These are phyloP conservation scores for Chouioia cunea DNA, from an alignment of 2,888 invertebrate genomes.

Conservation along the genomic window DNA sequence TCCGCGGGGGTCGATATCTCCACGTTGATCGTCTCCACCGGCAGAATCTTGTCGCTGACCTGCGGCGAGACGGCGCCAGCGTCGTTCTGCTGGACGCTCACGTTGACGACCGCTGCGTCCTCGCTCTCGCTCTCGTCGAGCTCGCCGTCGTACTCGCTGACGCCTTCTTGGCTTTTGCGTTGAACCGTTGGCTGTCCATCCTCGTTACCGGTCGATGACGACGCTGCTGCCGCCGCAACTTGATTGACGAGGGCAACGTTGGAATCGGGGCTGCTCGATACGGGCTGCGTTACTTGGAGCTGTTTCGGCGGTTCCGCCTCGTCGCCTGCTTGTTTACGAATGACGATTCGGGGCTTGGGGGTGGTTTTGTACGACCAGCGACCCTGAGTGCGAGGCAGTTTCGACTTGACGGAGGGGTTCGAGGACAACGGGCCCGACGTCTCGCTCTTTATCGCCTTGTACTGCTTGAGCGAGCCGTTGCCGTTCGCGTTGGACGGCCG, in stretches of 20 bases:
- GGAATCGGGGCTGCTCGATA: conserved; percentile 14
- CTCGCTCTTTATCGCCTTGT: conserved; percentile 53
- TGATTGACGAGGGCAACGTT: conserved; percentile 52
- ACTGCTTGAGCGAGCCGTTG: conserved; percentile 67
- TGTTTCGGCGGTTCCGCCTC: conserved; percentile 52
- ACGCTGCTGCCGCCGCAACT: neutral
- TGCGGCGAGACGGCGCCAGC: conserved; percentile 43
- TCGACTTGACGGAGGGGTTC: conserved; percentile 82
- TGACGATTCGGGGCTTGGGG: conserved; percentile 86
- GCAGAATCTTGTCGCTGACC: conserved; percentile 68
- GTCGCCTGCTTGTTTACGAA: conserved; percentile 75
- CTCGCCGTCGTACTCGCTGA: conserved; percentile 67
- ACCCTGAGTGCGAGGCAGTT: conserved; percentile 84
- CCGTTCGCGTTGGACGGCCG: conserved; percentile 73
- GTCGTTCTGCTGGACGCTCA: conserved; percentile 49
- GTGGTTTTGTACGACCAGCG: conserved; percentile 94
- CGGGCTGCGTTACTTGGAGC: neutral
- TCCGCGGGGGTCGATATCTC: conserved; percentile 91
- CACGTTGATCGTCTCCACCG: conserved; percentile 86
- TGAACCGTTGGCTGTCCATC: conserved; percentile 62
- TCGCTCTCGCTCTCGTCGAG: conserved; percentile 81
- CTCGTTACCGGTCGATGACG: conserved; percentile 51
- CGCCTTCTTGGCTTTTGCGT: conserved; percentile 67
- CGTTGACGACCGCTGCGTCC: conserved; percentile 59
- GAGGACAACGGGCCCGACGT: conserved; percentile 56